Evolutionary conservation across 2,113 vertebrate genomes (phyloP).

Genomic region (Brienomyrus longianalis): DNA sequence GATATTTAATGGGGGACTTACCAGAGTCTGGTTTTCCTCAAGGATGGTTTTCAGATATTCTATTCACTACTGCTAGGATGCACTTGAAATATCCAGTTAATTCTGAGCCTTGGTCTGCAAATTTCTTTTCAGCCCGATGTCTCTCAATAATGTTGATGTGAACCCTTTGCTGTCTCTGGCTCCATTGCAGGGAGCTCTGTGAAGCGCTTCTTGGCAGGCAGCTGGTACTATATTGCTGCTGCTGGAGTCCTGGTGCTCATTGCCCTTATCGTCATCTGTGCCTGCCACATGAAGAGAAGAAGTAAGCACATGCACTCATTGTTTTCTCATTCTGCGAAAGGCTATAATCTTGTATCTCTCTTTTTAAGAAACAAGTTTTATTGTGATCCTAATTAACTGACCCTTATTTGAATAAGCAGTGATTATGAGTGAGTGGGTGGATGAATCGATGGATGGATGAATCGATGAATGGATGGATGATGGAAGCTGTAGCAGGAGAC

Average conservation of each 20-base stretch:
- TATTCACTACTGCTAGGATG: not conserved
- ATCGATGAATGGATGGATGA: not conserved
- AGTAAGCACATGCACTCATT: constrained; percentile 34
- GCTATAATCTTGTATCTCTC: not conserved
- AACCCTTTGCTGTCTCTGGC: constrained; percentile 20
- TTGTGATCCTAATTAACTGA: not conserved
- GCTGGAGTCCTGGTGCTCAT: constrained; percentile 21
- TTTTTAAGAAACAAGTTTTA: not conserved
- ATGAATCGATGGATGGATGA: not conserved
- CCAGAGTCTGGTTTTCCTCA: not conserved
- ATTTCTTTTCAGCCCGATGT: not conserved
- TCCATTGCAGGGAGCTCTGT: fast-evolving
- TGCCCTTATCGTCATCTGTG: constrained; percentile 23
- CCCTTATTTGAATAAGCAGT: not conserved
- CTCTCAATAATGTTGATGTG: not conserved
- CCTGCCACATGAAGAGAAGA: constrained; percentile 20
- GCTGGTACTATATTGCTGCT: constrained; percentile 24
- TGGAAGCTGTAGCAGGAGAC: not conserved
- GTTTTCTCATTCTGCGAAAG: not conserved
- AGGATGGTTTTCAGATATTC: not conserved
- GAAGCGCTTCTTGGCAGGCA: not conserved
- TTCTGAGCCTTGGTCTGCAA: not conserved
- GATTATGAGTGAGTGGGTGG: not conserved
- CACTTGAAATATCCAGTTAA: not conserved
- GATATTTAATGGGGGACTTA: not conserved